These are phyloP conservation scores for Tipula unca DNA, from an alignment of 2,888 invertebrate genomes.

Conservation along the genomic window DNA sequence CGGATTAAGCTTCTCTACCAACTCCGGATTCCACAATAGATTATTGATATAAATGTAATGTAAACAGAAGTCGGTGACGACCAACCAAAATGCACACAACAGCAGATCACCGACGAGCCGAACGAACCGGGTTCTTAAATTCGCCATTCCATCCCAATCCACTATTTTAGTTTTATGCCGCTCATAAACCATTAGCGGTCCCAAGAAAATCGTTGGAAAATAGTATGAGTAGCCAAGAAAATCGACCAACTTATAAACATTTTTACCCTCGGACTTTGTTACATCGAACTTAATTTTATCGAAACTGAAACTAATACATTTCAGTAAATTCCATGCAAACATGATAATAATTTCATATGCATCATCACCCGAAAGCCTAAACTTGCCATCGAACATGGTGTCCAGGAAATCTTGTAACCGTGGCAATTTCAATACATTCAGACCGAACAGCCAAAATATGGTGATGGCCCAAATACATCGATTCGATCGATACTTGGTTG, in stretches of 20 bases:
- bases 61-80: slow-evolving; percentile 58
- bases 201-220: slow-evolving; percentile 71
- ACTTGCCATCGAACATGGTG: neutral
- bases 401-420: neutral
- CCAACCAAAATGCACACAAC: slow-evolving; percentile 58
- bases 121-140: slow-evolving; percentile 36
- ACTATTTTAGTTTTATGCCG: slow-evolving; percentile 48
- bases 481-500: neutral
- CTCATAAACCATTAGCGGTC: slow-evolving; percentile 73
- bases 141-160: neutral
- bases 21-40: slow-evolving; percentile 57
- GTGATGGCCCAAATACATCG: slow-evolving; percentile 19
- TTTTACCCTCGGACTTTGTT: slow-evolving; percentile 17
- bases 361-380: slow-evolving; percentile 26
- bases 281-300: slow-evolving; percentile 43
- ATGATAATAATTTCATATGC: slow-evolving; percentile 35
- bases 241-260: slow-evolving; percentile 39
- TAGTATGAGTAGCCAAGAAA: slow-evolving; percentile 71
- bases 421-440: slow-evolving; percentile 23
- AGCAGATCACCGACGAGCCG: slow-evolving; percentile 44
- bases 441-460: slow-evolving; percentile 24
- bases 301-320: slow-evolving; percentile 67
- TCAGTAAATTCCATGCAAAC: slow-evolving; percentile 58
- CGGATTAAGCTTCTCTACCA: slow-evolving; percentile 51
- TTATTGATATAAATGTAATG: slow-evolving; percentile 80